Conservation (phyloP, 1,140 invertebrate species). For the Pseudomyrmex sp. region DNA sequence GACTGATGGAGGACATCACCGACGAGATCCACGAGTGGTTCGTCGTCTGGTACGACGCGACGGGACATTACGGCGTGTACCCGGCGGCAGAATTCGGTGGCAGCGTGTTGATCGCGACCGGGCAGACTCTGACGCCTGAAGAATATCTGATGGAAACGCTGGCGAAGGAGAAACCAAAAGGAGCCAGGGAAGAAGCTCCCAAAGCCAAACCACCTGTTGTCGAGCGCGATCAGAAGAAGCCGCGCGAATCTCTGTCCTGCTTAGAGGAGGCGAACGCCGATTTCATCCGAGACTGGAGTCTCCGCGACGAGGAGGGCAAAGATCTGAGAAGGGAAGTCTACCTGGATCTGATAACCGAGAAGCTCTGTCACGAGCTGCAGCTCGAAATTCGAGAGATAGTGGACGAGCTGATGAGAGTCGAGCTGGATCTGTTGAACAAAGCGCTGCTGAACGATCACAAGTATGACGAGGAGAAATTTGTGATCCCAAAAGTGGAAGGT, state of each 20-base stretch:
- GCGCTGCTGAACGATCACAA: conserved; percentile 83
- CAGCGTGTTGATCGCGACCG: conserved; percentile 85
- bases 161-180: conserved; percentile 62
- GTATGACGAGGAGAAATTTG: conserved; percentile 3
- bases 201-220: conserved; percentile 21
- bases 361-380: conserved; percentile 85
- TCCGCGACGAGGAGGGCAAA: conserved; percentile 78
- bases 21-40: conserved; percentile 90
- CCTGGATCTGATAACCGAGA: conserved; percentile 84
- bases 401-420: conserved; percentile 87
- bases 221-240: conserved; percentile 70
- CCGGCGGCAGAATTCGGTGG: conserved; percentile 85
- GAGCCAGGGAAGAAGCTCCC: conserved; percentile 54
- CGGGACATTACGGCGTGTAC: conserved; percentile 85
- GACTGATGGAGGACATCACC: conserved; percentile 89
- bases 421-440: conserved; percentile 84
- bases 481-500: conserved; percentile 17
- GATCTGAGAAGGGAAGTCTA: conserved; percentile 83
- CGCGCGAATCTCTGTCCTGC: conserved; percentile 75
- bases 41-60: conserved; percentile 86
- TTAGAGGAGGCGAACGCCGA: conserved; percentile 80
- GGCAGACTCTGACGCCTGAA: conserved; percentile 84
- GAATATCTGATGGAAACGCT: conserved; percentile 82
- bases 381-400: conserved; percentile 85
- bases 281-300: conserved; percentile 84